Base-by-base conservation (phyloP, 2,113 vertebrate genomes). In the Engraulis encrasicolus region DNA sequence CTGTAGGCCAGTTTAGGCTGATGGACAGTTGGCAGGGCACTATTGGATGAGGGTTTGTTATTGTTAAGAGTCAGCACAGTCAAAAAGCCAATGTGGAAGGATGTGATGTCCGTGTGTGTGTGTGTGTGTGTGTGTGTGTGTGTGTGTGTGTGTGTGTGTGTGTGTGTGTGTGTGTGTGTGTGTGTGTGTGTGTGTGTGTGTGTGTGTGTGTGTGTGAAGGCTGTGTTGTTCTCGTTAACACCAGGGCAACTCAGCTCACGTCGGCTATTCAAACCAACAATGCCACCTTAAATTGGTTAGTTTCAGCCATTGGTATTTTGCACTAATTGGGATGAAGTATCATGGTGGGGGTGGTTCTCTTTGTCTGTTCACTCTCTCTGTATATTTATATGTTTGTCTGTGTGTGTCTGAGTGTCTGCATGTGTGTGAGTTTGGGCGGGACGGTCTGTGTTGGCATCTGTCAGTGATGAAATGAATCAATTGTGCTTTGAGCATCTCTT, bases 41-140 rank as follows among this genome's bases (percentile, higher is more conserved):
- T 77, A 23, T 38, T 7, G 45, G 74, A 45, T n/a, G 45, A 49
- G 37, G 50, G 40, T 18, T 85, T 5, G 34, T 88, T 87, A 90
- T 92, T 89, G 66, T 74, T 23, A 74, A 31, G 66, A 34, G 11
- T 74, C 66, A 74, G 27, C 34, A 74, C 15, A 74, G 12, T 74
- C 18, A 74, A 74, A 74, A 15, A 27, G 27, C 66, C 66, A 14
- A 23, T 74, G 66, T 34, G 31, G 31, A 74, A 31, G 11, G 12
- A 1, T 66, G 40, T 45, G 6, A 9, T 66, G 23, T 66, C 23
- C 23, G 27, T 74, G 40, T 45, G 40, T 45, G 40, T 45, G 40
- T 45, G 40, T 45, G 40, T 45, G 40, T 45, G 40, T 45, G 40
- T 45, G 40, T 45, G 40, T 45, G 40, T 45, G 40, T 45, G 40